Conservation (phyloP, 2,888 invertebrate species). For the Esperia sulphurella region DNA sequence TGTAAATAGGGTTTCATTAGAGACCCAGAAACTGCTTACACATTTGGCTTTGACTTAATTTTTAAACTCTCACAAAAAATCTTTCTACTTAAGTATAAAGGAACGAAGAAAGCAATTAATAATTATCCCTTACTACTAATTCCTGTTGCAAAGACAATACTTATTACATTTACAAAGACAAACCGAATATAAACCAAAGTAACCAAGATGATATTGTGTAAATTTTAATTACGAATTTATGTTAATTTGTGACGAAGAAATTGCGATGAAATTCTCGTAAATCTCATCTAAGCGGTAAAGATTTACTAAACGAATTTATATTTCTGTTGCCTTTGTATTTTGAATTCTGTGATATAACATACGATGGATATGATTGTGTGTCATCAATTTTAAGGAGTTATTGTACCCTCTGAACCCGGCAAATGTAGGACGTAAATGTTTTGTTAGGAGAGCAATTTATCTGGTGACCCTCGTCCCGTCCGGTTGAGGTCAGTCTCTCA, state of each 20-base stretch:
- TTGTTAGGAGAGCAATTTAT: slow-evolving; percentile 2
- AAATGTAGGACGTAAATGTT: slow-evolving; percentile 1
- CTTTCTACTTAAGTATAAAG: too few relatives aligned
- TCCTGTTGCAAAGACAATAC: neutral
- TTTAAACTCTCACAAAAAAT: neutral
- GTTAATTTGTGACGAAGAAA: slow-evolving; percentile 37
- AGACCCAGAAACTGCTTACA: neutral
- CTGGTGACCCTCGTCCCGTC: neutral
- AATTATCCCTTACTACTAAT: neutral
- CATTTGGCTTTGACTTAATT: neutral
- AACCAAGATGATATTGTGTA: slow-evolving; percentile 16
- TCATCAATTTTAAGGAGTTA: neutral
- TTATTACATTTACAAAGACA: neutral
- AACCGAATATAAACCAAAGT: neutral
- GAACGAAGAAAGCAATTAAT: neutral
- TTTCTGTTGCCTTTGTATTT: slow-evolving; percentile 12
- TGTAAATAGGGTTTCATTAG: slow-evolving; percentile 5
- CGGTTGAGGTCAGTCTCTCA: neutral
- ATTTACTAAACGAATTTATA: slow-evolving; percentile 31
- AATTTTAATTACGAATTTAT: slow-evolving; percentile 50
- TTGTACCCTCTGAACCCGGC: neutral
- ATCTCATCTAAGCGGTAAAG: slow-evolving; percentile 32
- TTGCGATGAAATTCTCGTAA: slow-evolving; percentile 20
- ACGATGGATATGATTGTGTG: neutral
- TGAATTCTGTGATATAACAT: neutral